These are phyloP conservation scores for Xiphorhynchus erythropygius DNA, from an alignment of 2,797 vertebrate genomes.

Conservation along the genomic window DNA sequence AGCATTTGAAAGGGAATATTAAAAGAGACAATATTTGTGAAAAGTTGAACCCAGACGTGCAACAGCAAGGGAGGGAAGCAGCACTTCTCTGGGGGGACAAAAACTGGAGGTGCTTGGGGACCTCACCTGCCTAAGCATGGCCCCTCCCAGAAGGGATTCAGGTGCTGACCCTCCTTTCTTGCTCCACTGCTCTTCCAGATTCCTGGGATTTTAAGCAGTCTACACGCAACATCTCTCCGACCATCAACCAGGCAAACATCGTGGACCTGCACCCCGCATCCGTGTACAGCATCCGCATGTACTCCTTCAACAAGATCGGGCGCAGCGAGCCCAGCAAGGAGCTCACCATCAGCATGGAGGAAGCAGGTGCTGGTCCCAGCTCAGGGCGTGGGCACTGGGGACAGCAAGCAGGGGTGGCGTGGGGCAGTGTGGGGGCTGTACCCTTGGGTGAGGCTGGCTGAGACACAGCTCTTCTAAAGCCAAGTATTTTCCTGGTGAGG, in stretches of 20 bases:
- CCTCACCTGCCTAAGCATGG: not conserved
- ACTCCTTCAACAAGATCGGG: conserved; percentile 95
- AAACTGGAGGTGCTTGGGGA: not conserved
- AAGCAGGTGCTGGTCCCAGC: conserved; percentile 82
- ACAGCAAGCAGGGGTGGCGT: not conserved
- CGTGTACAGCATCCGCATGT: conserved; percentile 98
- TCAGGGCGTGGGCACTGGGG: accelerated
- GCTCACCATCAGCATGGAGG: conserved; percentile 95
- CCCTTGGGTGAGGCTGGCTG: not conserved
- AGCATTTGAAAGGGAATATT: conserved; percentile 73
- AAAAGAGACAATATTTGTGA: conserved; percentile 56
- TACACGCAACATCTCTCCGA: conserved; percentile 96
- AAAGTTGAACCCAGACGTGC: not conserved
- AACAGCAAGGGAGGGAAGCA: accelerated
- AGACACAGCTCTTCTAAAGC: not conserved
- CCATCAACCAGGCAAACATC: conserved; percentile 98
- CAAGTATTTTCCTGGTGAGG: accelerated
- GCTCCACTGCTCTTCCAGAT: conserved; percentile 73
- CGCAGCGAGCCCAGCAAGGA: conserved; percentile 97
- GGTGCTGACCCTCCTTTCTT: not conserved
- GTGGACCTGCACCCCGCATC: conserved; percentile 96
- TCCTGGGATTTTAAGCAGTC: conserved; percentile 97
- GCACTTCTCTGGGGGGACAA: accelerated
- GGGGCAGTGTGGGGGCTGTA: accelerated
- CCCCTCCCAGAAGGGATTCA: not conserved